Conservation (phyloP, 2,888 invertebrate species). For the Cephus pygmeus region DNA sequence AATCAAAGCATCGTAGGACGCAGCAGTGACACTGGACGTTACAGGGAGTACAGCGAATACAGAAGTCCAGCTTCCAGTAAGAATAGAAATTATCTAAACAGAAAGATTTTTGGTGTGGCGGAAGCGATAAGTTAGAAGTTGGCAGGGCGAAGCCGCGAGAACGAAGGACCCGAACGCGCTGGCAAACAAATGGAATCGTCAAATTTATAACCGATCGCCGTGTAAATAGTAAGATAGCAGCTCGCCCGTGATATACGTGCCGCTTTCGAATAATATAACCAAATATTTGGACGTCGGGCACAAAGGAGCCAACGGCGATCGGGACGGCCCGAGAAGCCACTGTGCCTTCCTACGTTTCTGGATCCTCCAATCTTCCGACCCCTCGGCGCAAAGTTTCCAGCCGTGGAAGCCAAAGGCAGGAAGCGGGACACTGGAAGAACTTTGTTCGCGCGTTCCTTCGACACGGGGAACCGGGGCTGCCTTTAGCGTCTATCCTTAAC, state of each 20-base stretch:
- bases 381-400: not conserved
- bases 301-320: constrained; percentile 10
- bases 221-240: constrained; percentile 21
- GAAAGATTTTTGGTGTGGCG: not conserved
- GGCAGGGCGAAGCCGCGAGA: constrained; percentile 2
- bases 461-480: not conserved
- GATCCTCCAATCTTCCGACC: not conserved
- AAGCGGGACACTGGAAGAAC: not conserved
- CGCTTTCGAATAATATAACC: constrained; percentile 20
- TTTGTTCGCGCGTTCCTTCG: not conserved
- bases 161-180: not conserved
- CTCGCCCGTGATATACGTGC: constrained; percentile 16
- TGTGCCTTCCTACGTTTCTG: not conserved
- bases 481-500: not conserved
- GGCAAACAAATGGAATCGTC: constrained; percentile 20
- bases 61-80: not conserved
- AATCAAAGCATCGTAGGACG: not conserved
- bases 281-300: constrained; percentile 20
- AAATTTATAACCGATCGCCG: constrained; percentile 22
- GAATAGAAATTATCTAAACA: constrained; percentile 8
- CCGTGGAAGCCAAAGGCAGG: not conserved
- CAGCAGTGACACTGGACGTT: not conserved
- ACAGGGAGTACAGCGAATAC: not conserved
- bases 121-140: constrained; percentile 5
- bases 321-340: not conserved